phyloP scores from a whole-genome alignment of 1,140 invertebrate species.

The Aphelenchoides avenae region DNA sequence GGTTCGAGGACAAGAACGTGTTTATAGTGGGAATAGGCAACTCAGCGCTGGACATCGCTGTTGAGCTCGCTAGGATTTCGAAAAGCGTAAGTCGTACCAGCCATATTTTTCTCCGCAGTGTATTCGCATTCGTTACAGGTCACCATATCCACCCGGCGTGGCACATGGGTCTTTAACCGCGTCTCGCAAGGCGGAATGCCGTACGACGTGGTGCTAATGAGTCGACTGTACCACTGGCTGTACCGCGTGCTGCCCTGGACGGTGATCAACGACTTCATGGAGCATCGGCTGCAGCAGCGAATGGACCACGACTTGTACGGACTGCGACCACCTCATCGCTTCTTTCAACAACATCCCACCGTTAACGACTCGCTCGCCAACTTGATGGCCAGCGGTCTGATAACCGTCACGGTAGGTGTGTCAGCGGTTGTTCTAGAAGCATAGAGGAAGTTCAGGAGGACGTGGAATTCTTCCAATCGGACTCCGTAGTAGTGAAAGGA shows the following conservation, averaged over 20 bases:
- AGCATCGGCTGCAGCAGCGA: constrained; percentile 54
- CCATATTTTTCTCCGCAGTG: neutral
- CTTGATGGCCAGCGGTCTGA: constrained; percentile 62
- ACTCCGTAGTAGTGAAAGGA: constrained; percentile 59
- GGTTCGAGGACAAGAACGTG: constrained; percentile 61
- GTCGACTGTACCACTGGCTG: constrained; percentile 39
- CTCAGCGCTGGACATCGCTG: constrained; percentile 64
- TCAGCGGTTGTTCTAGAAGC: neutral
- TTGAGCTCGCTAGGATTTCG: constrained; percentile 63
- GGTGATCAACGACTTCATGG: constrained; percentile 59
- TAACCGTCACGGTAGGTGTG: constrained; percentile 58
- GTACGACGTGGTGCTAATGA: constrained; percentile 49
- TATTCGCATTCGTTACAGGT: constrained; percentile 52
- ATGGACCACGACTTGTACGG: constrained; percentile 62
- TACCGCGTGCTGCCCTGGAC: constrained; percentile 49
- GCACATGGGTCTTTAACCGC: constrained; percentile 62
- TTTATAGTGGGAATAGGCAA: constrained; percentile 65
- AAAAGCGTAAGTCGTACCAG: constrained; percentile 32
- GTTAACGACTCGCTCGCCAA: constrained; percentile 66
- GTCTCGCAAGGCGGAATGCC: constrained; percentile 49
- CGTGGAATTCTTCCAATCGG: constrained; percentile 57
- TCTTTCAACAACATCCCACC: constrained; percentile 63
- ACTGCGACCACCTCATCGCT: constrained; percentile 62
- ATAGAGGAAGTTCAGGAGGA: constrained; percentile 48
- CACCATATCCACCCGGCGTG: constrained; percentile 62